Conservation (phyloP, 2,888 invertebrate species). For the Ceramica pisi region DNA sequence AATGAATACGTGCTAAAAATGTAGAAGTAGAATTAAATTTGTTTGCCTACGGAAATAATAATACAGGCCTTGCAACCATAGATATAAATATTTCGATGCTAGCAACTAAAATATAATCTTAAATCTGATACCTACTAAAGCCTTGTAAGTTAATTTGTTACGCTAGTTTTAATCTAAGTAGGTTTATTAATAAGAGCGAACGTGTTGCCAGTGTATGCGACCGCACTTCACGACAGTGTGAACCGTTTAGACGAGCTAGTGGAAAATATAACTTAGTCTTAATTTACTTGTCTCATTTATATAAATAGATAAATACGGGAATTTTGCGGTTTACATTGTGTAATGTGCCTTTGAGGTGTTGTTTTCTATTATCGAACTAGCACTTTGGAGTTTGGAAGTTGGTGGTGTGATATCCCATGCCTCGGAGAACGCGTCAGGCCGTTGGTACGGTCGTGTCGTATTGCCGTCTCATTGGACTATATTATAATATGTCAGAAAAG, state of each 20-base stretch:
- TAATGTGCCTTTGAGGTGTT: slow-evolving; percentile 15
- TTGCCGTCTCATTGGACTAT: no score
- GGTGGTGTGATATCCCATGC: no score
- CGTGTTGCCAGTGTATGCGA: slow-evolving; percentile 74
- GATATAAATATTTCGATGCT: no score
- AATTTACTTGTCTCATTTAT: slow-evolving; percentile 40
- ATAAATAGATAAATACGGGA: slow-evolving; percentile 2
- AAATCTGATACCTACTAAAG: slow-evolving; percentile 15
- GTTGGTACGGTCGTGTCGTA: no score
- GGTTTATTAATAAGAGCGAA: slow-evolving; percentile 80
- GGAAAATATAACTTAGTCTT: slow-evolving; percentile 36
- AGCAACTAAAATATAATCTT: not conserved
- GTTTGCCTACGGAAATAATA: not conserved
- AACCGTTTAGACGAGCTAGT: slow-evolving; percentile 68
- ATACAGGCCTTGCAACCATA: not conserved
- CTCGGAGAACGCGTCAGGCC: no score
- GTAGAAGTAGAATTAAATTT: not conserved
- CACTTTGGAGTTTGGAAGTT: no score
- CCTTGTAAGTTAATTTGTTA: slow-evolving; percentile 61
- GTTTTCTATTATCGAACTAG: not conserved
- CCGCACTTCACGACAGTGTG: slow-evolving; percentile 67
- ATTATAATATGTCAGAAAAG: no score
- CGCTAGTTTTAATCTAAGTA: slow-evolving; percentile 75
- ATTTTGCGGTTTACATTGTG: slow-evolving; percentile 20
- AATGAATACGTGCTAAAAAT: not conserved